Evolutionary conservation across 1,140 invertebrate genomes (phyloP).

Genomic region (Drosophila albomicans): DNA sequence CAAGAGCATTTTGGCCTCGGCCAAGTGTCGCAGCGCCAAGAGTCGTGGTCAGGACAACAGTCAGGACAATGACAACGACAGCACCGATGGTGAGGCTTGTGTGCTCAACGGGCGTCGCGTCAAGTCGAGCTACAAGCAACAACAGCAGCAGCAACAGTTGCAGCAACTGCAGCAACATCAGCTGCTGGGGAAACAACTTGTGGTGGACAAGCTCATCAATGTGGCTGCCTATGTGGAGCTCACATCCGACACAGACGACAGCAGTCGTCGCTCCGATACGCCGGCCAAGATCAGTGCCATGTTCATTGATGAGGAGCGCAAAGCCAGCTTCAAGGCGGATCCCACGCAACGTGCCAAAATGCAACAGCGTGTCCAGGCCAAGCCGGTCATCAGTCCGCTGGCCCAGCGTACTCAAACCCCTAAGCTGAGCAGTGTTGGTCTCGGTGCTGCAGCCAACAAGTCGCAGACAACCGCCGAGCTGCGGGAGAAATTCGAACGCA

Average conservation of each 20-base stretch:
- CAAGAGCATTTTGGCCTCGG: constrained; percentile 94
- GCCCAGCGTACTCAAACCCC: constrained; percentile 19
- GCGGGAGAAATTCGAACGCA: constrained; percentile 81
- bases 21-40: constrained; percentile 91
- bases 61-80: constrained; percentile 81
- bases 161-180: constrained; percentile 41
- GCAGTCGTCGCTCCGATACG: constrained; percentile 79
- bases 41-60: constrained; percentile 63
- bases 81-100: constrained; percentile 81
- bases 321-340: constrained; percentile 84
- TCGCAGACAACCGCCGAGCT: constrained; percentile 73
- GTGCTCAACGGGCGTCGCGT: constrained; percentile 66
- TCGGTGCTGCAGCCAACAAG: constrained; percentile 33
- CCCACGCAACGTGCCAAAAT: constrained; percentile 61
- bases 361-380: constrained; percentile 41
- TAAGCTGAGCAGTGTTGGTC: constrained; percentile 7
- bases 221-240: constrained; percentile 84
- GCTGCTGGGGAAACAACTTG: constrained; percentile 54
- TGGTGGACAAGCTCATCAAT: constrained; percentile 84
- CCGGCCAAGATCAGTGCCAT: constrained; percentile 84
- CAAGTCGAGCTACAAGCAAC: constrained; percentile 79
- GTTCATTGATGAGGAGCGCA: constrained; percentile 84
- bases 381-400: constrained; percentile 42
- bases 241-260: constrained; percentile 83
- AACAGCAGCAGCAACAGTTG: constrained; percentile 42